A percentile compares a stretch with the other conserved stretches of the same genome.
These are phyloP conservation scores for Drosophila quinaria DNA, from an alignment of 2,888 invertebrate genomes.

Conservation along the genomic window DNA sequence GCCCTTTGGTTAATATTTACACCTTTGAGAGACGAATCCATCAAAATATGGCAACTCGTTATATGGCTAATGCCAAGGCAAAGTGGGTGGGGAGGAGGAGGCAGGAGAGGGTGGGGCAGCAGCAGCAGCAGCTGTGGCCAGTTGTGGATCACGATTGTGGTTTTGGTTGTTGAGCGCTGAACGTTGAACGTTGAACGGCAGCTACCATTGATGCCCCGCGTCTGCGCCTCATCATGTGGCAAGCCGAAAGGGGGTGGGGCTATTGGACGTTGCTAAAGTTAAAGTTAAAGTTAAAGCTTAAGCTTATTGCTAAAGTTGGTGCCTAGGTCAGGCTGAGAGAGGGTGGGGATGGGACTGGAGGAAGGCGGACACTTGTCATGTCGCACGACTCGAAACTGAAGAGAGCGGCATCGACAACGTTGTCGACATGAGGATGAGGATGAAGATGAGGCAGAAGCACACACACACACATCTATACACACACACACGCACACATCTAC, in stretches of 20 bases:
- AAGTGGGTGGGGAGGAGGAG: background rate
- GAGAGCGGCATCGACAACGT: slow-evolving; percentile 28
- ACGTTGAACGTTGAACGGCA: slow-evolving; percentile 36
- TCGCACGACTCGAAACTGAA: slow-evolving; percentile 46
- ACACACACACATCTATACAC: background rate
- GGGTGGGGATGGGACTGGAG: background rate
- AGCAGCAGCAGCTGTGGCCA: slow-evolving; percentile 24
- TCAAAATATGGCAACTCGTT: slow-evolving; percentile 72
- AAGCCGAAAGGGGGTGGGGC: slow-evolving; percentile 39
- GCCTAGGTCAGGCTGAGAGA: slow-evolving; percentile 4
- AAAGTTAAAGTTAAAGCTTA: slow-evolving; percentile 25
- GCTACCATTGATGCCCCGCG: slow-evolving; percentile 34
- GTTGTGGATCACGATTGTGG: slow-evolving; percentile 50
- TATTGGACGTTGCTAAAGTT: slow-evolving; percentile 1
- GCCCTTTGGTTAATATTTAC: slow-evolving; percentile 73
- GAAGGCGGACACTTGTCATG: slow-evolving; percentile 73
- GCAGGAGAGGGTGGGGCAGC: background rate
- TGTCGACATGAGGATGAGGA: slow-evolving; percentile 12
- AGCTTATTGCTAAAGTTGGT: slow-evolving; percentile 27
- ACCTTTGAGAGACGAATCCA: slow-evolving; percentile 74
- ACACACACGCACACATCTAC: slow-evolving; percentile 10
- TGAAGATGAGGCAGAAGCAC: slow-evolving; percentile 2
- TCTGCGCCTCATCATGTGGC: slow-evolving; percentile 34
- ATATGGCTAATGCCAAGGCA: slow-evolving; percentile 49
- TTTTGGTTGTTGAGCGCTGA: background rate